These are phyloP conservation scores for Sphaeramia orbicularis DNA, from an alignment of 2,797 vertebrate genomes.

Conservation along the genomic window DNA sequence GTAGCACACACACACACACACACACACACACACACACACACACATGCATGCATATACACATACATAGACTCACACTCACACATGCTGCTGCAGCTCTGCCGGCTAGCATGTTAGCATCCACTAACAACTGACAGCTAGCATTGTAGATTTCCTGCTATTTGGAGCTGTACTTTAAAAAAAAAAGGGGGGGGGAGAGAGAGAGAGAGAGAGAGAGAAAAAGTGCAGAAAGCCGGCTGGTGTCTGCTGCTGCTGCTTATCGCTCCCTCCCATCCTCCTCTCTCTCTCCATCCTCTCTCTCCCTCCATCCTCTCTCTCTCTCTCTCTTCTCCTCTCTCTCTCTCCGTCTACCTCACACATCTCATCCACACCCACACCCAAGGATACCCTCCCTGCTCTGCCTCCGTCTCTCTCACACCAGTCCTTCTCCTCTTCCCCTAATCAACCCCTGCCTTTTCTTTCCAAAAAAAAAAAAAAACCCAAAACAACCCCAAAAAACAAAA, in stretches of 20 bases:
- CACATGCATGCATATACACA: constrained; percentile 40
- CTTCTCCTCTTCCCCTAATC: constrained; percentile 23
- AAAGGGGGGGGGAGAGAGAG: constrained; percentile 1
- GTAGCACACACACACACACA: too few relatives aligned
- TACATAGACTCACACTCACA: constrained; percentile 52
- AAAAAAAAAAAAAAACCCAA: background rate
- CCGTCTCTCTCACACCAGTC: constrained; percentile 33
- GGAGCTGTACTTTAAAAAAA: constrained; percentile 26
- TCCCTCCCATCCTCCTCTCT: constrained; percentile 31
- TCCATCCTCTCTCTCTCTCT: constrained; percentile 26
- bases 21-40: constrained; percentile 41
- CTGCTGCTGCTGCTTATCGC: constrained; percentile 46
- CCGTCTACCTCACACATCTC: constrained; percentile 56
- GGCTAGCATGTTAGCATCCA: constrained; percentile 38
- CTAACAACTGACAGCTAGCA: constrained; percentile 16
- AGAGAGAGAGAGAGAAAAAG: constrained; percentile 48
- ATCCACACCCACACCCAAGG: constrained; percentile 82
- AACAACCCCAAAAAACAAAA: too few relatives aligned
- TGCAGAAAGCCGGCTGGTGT: constrained; percentile 51
- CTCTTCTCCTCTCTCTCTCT: constrained; percentile 18
- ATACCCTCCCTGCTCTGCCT: constrained; percentile 70
- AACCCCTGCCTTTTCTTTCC: constrained; percentile 23
- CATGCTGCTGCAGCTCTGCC: constrained; percentile 65
- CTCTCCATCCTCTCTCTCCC: constrained; percentile 12
- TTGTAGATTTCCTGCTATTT: constrained; percentile 3